Conservation (phyloP, 2,888 invertebrate species). For the Lamellibrachia satsuma region DNA sequence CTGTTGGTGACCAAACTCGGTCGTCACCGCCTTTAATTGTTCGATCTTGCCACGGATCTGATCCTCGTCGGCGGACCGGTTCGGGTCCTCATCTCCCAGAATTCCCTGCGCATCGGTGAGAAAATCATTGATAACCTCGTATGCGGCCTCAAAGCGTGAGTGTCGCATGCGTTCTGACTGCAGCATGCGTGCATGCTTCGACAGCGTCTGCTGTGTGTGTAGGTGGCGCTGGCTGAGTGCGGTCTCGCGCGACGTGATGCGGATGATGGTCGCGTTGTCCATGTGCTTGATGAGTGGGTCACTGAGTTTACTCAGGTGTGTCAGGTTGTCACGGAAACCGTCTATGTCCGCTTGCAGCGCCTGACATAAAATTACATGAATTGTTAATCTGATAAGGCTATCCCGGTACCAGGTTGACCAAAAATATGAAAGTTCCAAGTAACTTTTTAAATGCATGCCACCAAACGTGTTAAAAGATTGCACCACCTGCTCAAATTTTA, state of each 20-base stretch:
- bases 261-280: constrained; percentile 54
- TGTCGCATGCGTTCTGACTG: constrained; percentile 51
- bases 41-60: constrained; percentile 50
- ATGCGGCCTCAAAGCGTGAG: constrained; percentile 50
- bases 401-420: neutral
- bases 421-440: neutral
- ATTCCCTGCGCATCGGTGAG: constrained; percentile 48
- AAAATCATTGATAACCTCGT: constrained; percentile 51
- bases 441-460: neutral
- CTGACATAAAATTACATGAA: constrained; percentile 46
- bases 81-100: constrained; percentile 50
- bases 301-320: constrained; percentile 67
- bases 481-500: neutral
- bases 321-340: constrained; percentile 49
- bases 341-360: constrained; percentile 54
- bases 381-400: neutral
- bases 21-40: constrained; percentile 49
- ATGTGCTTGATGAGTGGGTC: constrained; percentile 55
- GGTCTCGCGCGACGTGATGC: constrained; percentile 54
- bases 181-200: constrained; percentile 48
- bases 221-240: constrained; percentile 54
- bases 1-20: constrained; percentile 42
- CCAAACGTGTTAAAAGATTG: neutral
- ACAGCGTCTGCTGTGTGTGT: constrained; percentile 51
- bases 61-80: constrained; percentile 52